Evolutionary conservation across 2,113 vertebrate genomes (phyloP), one percentile per base, ranked within the genome.

Genomic region (Asarcornis scutulata): DNA sequence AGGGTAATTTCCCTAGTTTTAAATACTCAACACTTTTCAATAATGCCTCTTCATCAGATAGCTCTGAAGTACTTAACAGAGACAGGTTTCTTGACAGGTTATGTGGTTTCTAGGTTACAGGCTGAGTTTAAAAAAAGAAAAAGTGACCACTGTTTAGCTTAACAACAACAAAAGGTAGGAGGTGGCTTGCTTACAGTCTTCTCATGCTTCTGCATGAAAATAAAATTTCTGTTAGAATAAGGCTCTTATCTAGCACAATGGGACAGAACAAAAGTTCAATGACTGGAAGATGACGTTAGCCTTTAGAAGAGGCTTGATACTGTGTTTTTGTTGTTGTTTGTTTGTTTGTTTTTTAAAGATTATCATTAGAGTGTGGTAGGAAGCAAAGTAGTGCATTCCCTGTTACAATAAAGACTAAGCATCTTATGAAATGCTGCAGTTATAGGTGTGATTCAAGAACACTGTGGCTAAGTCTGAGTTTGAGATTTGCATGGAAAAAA

Each of bases 101-200:
- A 94, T 95, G 88, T 93, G 88, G 95, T 97, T 96, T 96, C 96
- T 95, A 97, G 91, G 96, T 95, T 96, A 94, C 96, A 96, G 95
- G 91, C 86, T 91, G 95, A 95, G 81, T 87, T 86, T 94, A 91
- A 50, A 50, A 50, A 25, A 52, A 52, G 25, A 52, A 25, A 50
- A 50, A 96, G 96, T 94, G 86, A 93, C 95, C 96, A 95, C 63
- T 96, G 86, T 94, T 95, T 91, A 94, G 66, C 58, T 94, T 96
- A 84, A 86, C 32, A 87, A 82, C 22, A 68, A 58, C 31, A 56
- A 83, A 18, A 50, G 56, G 80, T 84, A 76, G 50, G 66, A 91
- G 73, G 77, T 91, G 74, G 71, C 58, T 94, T 94, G 77, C 86
- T 96, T 90, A 68, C 75, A 83, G 72, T 81, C 76, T 92, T 69